Base-by-base conservation (phyloP, 2,797 vertebrate species). In the Cryptoblepharus egeriae region DNA sequence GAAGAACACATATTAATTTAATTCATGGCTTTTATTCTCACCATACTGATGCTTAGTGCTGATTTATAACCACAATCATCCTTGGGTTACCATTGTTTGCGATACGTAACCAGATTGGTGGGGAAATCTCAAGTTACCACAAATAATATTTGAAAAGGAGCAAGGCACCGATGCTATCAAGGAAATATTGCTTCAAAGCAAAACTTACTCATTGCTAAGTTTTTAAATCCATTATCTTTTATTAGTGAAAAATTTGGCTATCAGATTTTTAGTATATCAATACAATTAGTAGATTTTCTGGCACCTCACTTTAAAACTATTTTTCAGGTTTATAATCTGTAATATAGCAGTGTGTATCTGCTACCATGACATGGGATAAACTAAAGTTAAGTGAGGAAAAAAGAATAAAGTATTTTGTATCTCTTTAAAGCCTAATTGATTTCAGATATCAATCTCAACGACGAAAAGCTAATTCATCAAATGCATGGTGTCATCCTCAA, bases 1-100 rank as follows among this genome's bases (percentile, higher is more conserved):
- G 75, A 75, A 87, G 85, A 81, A 58, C 77, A 16, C 20, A 81
- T 24, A 55, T 84, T 63, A 15, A 35, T 82, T 85, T 42, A 75
- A 52, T 78, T 32, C 64, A 84, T 82, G 42, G 22, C 60, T 84
- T 87, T 77, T 79, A 82, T 88, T 87, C 35, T 60, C 20, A 26
- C 26, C 39, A 16, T 64, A 58, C 85, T 80, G 52, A 81, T 87
- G 55, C 86, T 92, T 80, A 24, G 52, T 83, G 37, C 7, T 86
- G 77, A 84, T 77, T 85, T 26, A 71, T 87, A 55, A 60, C 45
- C 22, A 4, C 39, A 55, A 16, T 28, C 67, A 68, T 26, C 77
- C 70, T 52, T 3, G 1, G 52, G 63, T 75, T 80, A 26, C 72
- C 6, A 57, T 77, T 77, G 55, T 32, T 81, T 72, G 30, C 82